A percentile compares a stretch with the other conserved stretches of the same genome.
These are phyloP conservation scores for Mesorhabditis belari DNA, from an alignment of 2,888 invertebrate species.

Conservation along the genomic window DNA sequence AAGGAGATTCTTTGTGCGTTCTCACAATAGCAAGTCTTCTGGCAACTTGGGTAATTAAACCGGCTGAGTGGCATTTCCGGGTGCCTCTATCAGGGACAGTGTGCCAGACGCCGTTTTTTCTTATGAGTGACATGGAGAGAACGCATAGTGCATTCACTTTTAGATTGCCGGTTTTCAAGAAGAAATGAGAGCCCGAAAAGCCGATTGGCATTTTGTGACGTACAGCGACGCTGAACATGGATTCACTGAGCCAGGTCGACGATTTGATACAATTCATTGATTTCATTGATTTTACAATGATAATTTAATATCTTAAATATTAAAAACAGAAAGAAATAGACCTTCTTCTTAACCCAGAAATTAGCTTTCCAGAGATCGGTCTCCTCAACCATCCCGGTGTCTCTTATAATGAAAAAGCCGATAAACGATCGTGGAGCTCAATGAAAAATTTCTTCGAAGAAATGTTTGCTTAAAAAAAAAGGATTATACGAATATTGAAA, in stretches of 20 bases:
- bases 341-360: not conserved
- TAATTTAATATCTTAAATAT: not conserved
- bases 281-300: not conserved
- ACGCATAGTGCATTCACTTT: no score
- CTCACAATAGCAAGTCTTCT: no score
- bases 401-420: conserved; percentile 29
- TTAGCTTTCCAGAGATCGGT: conserved; percentile 12
- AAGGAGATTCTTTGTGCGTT: no score
- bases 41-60: no score
- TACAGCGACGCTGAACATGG: conserved; percentile 40
- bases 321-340: not conserved
- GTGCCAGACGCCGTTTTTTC: no score
- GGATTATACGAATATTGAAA: not conserved
- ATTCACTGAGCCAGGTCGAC: conserved; percentile 31
- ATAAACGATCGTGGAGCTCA: conserved; percentile 24
- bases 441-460: conserved; percentile 23
- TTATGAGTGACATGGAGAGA: no score
- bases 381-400: conserved; percentile 16
- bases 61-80: no score
- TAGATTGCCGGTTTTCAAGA: conserved; percentile 25
- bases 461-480: not conserved
- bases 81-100: no score
- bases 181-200: conserved; percentile 34
- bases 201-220: conserved; percentile 35
- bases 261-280: not conserved